A percentile compares a stretch with the other conserved stretches of the same genome.
phyloP scores from a whole-genome alignment of 2,888 invertebrate genomes.

The Isoperla grammatica region DNA sequence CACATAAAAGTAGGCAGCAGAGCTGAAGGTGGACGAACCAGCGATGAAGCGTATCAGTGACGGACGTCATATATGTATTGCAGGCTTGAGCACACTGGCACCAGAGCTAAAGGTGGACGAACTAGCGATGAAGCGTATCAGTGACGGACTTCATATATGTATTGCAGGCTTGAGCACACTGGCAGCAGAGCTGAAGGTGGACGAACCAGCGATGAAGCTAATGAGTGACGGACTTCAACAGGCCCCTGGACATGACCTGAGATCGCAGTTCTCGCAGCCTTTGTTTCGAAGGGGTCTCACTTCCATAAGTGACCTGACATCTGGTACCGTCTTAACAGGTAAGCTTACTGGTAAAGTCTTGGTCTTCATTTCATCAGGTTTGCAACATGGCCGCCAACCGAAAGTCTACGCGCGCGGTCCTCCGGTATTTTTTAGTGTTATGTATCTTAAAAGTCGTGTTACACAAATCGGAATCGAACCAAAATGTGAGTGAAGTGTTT shows the following conservation, averaged over 20 bases:
- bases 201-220: slow-evolving; percentile 58
- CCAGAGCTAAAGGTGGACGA: slow-evolving; percentile 53
- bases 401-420: too few species aligned
- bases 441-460: too few species aligned
- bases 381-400: too few species aligned
- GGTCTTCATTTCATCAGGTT: too few species aligned
- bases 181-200: slow-evolving; percentile 51
- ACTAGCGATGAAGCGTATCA: slow-evolving; percentile 60
- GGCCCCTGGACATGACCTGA: slow-evolving; percentile 66
- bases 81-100: slow-evolving; percentile 43
- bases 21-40: slow-evolving; percentile 55
- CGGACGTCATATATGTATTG: slow-evolving; percentile 52
- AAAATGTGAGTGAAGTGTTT: too few species aligned
- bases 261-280: slow-evolving; percentile 59
- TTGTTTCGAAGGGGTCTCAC: slow-evolving; percentile 70
- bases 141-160: slow-evolving; percentile 72
- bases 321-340: slow-evolving; percentile 60
- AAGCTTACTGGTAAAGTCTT: slow-evolving; percentile 26
- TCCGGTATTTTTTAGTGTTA: too few species aligned
- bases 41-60: slow-evolving; percentile 66
- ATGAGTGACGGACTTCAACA: slow-evolving; percentile 69
- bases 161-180: slow-evolving; percentile 42
- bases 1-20: slow-evolving; percentile 38
- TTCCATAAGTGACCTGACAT: slow-evolving; percentile 57
- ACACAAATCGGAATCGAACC: too few species aligned